phyloP scores from a whole-genome alignment of 2,113 vertebrate genomes.

The Pterocles gutturalis region DNA sequence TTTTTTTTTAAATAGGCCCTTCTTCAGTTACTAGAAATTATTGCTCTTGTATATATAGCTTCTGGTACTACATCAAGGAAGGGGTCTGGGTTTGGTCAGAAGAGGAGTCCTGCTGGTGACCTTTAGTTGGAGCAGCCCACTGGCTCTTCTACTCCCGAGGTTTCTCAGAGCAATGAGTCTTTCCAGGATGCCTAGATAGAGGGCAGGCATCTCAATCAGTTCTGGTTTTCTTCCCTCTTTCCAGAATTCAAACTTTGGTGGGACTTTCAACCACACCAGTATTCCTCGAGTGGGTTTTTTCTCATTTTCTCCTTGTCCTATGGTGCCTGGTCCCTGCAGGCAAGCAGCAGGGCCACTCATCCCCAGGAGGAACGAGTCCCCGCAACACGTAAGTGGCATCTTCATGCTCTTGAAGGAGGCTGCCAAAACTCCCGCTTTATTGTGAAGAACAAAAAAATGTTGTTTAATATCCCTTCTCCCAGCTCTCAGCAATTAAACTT shows the following conservation, averaged over 20 bases:
- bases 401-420: neutral
- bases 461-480: neutral
- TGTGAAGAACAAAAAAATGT: neutral
- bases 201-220: neutral
- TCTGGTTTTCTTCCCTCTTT: neutral
- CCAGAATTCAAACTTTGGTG: neutral
- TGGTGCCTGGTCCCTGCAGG: neutral
- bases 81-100: neutral
- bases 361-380: neutral
- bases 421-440: neutral
- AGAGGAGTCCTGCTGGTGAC: neutral
- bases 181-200: neutral
- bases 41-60: neutral
- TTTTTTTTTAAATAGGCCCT: neutral
- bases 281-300: neutral
- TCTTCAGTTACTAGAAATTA: neutral
- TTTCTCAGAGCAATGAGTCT: neutral
- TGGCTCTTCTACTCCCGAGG: fast-evolving
- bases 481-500: neutral
- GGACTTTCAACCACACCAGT: neutral
- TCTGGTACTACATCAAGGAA: neutral
- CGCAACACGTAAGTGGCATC: neutral
- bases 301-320: neutral
- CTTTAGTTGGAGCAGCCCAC: neutral
- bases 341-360: neutral